phyloP scores from a whole-genome alignment of 1,140 invertebrate species.

The Mycetomoellerius zeteki region DNA sequence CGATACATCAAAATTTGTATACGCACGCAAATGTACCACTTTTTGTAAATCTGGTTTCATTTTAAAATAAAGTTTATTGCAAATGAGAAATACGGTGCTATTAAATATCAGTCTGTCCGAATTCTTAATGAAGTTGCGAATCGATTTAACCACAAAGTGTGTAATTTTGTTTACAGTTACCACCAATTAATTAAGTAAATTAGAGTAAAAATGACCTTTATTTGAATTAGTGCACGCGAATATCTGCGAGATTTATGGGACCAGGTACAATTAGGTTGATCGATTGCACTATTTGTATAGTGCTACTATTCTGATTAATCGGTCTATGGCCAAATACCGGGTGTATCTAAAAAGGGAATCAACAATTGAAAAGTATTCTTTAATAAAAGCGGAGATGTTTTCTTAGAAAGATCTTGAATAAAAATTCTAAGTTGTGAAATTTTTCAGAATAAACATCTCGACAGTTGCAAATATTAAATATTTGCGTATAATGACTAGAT shows the following conservation, averaged over 20 bases:
- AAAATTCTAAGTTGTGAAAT: background rate
- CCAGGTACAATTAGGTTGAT: constrained; percentile 9
- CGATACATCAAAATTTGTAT: background rate
- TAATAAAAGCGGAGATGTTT: constrained; percentile 6
- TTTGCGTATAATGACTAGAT: background rate
- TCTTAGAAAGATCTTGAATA: background rate
- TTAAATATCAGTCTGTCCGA: background rate
- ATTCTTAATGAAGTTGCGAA: constrained; percentile 8
- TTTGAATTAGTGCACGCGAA: background rate
- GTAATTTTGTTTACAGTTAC: background rate
- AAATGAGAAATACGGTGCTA: background rate
- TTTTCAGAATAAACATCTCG: background rate
- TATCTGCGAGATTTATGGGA: constrained; percentile 6
- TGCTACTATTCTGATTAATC: background rate
- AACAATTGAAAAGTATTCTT: background rate
- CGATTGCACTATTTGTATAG: constrained; percentile 29
- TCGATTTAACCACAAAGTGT: background rate
- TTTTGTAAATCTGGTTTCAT: background rate
- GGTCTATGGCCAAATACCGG: background rate
- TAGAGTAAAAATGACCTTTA: background rate
- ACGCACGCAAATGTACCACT: background rate
- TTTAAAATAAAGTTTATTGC: background rate
- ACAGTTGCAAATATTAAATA: background rate
- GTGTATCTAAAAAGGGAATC: constrained; percentile 12
- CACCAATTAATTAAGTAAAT: background rate